Evolutionary conservation across 2,797 vertebrate species (phyloP).

Genomic region (Melanotaenia nigrans): DNA sequence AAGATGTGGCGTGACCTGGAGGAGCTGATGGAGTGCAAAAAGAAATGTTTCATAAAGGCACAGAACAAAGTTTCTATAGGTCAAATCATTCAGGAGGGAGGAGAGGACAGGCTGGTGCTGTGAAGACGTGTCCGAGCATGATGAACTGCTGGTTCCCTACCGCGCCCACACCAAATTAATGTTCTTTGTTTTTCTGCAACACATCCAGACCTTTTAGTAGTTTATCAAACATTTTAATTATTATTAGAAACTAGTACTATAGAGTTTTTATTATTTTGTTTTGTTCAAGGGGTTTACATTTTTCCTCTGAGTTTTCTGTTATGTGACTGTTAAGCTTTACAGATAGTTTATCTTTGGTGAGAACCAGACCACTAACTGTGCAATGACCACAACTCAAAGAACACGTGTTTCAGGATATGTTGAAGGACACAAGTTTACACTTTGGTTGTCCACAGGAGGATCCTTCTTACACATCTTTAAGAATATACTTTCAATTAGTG

Average conservation of each 20-base stretch:
- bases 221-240: background rate
- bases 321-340: background rate
- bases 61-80: slow-evolving; percentile 89
- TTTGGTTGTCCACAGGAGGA: slow-evolving; percentile 64
- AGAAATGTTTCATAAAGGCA: slow-evolving; percentile 90
- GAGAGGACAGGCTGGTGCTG: slow-evolving; percentile 91
- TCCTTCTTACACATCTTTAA: slow-evolving; percentile 87
- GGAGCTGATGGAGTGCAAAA: slow-evolving; percentile 93
- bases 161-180: background rate
- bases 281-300: background rate
- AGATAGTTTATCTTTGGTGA: slow-evolving; percentile 9
- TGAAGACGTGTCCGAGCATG: slow-evolving; percentile 67
- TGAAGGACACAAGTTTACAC: slow-evolving; percentile 45
- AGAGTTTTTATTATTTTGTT: slow-evolving; percentile 1
- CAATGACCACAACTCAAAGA: slow-evolving; percentile 16
- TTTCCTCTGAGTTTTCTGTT: background rate
- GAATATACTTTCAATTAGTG: slow-evolving; percentile 90
- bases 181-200: background rate
- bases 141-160: background rate
- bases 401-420: slow-evolving; percentile 35
- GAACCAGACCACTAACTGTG: slow-evolving; percentile 7
- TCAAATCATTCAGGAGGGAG: slow-evolving; percentile 94
- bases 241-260: background rate
- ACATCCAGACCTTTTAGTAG: background rate
- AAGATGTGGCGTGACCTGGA: slow-evolving; percentile 96